Percentiles rank a stretch among this genome's conserved stretches.
Conservation (phyloP, 2,888 invertebrate species). For the Plagiodera versicolora region DNA sequence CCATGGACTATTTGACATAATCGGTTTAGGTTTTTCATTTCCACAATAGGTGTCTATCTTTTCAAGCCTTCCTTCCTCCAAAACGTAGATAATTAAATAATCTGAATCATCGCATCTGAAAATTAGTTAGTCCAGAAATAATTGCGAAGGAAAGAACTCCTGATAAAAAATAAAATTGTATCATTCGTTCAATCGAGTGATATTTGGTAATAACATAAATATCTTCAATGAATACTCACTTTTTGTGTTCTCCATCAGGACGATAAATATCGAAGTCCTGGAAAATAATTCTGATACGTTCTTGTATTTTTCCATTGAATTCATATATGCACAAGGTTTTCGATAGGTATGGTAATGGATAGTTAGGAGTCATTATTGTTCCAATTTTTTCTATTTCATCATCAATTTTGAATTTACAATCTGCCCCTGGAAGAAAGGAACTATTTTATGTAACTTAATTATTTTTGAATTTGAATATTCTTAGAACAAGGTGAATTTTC, state of each 20-base stretch:
- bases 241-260: constrained; percentile 62
- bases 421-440: constrained; percentile 63
- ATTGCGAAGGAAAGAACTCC: too few species aligned
- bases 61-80: constrained; percentile 80
- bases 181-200: too few species aligned
- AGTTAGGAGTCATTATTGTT: constrained; percentile 80
- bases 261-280: constrained; percentile 80
- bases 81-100: constrained; percentile 77
- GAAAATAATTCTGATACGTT: constrained; percentile 83
- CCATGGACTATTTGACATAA: constrained; percentile 90
- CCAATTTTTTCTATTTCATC: constrained; percentile 82
- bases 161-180: too few species aligned
- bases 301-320: constrained; percentile 83
- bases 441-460: too few species aligned
- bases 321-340: constrained; percentile 85
- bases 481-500: too few species aligned
- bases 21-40: constrained; percentile 74
- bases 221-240: constrained; percentile 54
- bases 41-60: constrained; percentile 89
- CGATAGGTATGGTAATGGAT: constrained; percentile 77
- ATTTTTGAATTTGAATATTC: too few species aligned
- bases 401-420: constrained; percentile 75
- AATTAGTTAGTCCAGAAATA: not conserved
- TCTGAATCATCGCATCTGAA: constrained; percentile 69
- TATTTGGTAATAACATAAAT: too few species aligned